Percentiles rank a stretch among this genome's conserved stretches.
phyloP scores from a whole-genome alignment of 1,140 invertebrate genomes.

The Drosophila tani region DNA sequence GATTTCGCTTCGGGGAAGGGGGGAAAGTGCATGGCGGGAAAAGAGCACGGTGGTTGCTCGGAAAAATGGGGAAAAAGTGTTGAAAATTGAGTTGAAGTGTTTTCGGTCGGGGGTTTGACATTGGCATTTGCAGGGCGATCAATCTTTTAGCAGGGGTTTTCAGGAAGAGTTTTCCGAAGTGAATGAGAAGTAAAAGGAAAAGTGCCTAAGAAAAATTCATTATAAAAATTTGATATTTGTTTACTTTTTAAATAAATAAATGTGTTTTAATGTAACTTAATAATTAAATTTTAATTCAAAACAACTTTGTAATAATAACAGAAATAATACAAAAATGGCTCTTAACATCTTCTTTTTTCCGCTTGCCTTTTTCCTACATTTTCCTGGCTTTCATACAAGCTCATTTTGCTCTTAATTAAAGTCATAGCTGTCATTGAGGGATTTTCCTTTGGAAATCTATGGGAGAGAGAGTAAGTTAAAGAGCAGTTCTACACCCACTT shows the following conservation, averaged over 20 bases:
- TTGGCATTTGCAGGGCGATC: conserved; percentile 57
- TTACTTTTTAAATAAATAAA: background rate
- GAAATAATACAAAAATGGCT: no score
- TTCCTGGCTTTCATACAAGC: background rate
- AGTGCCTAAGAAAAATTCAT: no score
- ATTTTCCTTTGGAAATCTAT: conserved; percentile 21
- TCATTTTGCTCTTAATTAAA: conserved; percentile 33
- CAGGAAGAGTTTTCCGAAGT: conserved; percentile 7
- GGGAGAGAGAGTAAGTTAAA: conserved; percentile 22
- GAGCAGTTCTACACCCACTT: conserved; percentile 19
- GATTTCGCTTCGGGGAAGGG: conserved; percentile 21
- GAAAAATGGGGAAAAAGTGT: conserved; percentile 41
- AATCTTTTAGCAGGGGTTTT: conserved; percentile 30
- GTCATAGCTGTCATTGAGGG: conserved; percentile 30
- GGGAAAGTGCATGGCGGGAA: conserved; percentile 27
- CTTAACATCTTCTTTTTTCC: background rate
- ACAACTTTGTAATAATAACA: no score
- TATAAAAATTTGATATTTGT: no score
- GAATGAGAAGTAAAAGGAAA: background rate
- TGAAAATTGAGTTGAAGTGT: conserved; percentile 63
- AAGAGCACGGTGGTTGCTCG: conserved; percentile 32
- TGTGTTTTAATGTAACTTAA: background rate
- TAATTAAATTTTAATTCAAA: background rate
- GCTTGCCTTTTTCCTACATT: no score
- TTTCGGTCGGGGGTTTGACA: conserved; percentile 46